Percentiles rank a stretch among this genome's conserved stretches.
These are phyloP conservation scores for Nymphalis urticae DNA, from an alignment of 2,888 invertebrate genomes.

Conservation along the genomic window DNA sequence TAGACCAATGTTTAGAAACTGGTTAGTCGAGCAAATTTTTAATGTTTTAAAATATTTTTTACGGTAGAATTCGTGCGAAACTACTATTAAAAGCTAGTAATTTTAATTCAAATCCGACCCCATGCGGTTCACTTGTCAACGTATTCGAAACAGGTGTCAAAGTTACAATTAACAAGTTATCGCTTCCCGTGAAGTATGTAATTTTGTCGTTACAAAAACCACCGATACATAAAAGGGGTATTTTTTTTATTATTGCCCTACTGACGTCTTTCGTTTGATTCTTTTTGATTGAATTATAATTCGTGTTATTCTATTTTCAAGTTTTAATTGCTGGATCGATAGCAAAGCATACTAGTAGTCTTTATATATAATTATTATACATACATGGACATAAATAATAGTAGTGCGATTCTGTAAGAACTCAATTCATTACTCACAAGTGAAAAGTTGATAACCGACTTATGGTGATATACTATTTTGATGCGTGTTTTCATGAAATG, in stretches of 20 bases:
- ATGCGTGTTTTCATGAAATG: too few relatives aligned
- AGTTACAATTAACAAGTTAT: conserved; percentile 72
- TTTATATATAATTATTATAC: too few relatives aligned
- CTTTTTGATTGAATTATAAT: conserved; percentile 2
- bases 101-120: conserved; percentile 4
- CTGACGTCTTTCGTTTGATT: neutral
- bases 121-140: conserved; percentile 26
- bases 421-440: too few relatives aligned
- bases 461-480: too few relatives aligned
- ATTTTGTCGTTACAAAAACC: conserved; percentile 41
- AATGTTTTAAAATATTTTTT: neutral
- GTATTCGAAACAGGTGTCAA: conserved; percentile 62
- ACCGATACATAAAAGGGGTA: conserved; percentile 36
- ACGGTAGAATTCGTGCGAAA: neutral
- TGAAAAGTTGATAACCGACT: too few relatives aligned
- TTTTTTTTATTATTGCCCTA: neutral
- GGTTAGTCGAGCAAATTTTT: neutral
- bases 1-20: neutral
- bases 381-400: too few relatives aligned
- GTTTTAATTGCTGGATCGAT: neutral
- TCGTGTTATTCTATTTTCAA: neutral
- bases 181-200: conserved; percentile 58
- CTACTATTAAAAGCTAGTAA: neutral
- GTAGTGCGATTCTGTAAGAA: too few relatives aligned
- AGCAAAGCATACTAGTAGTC: neutral